Conservation (phyloP, 2,113 vertebrate species). For the Vulpes vulpes region DNA sequence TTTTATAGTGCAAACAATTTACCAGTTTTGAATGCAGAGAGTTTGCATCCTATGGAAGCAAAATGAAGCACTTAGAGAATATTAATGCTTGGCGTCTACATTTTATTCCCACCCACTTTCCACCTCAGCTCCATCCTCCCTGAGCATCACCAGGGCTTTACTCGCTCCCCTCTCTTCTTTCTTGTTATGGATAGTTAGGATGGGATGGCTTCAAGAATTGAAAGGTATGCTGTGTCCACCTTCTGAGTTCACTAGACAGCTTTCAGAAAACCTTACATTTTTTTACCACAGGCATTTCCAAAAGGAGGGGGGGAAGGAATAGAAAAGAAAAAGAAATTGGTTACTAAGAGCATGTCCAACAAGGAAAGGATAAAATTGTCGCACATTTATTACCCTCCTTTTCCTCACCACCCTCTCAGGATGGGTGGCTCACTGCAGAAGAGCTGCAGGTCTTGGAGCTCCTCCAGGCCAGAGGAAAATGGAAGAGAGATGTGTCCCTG, state of each 20-base stretch:
- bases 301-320: background rate
- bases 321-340: background rate
- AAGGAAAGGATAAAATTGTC: background rate
- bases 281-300: background rate
- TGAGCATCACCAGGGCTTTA: background rate
- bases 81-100: accelerated
- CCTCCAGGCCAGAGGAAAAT: too few relatives aligned
- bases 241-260: background rate
- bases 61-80: background rate
- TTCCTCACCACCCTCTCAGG: accelerated
- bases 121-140: background rate
- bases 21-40: accelerated
- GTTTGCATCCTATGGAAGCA: background rate
- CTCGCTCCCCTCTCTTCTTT: background rate
- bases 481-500: too few relatives aligned
- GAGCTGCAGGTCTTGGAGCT: too few relatives aligned
- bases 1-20: background rate
- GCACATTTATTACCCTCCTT: accelerated
- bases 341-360: background rate
- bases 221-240: background rate
- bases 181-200: background rate
- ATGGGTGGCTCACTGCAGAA: accelerated
- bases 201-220: background rate
- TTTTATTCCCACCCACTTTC: accelerated
- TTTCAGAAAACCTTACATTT: background rate